Conservation (phyloP, 2,888 invertebrate species). For the Ormyrus pomaceus region DNA sequence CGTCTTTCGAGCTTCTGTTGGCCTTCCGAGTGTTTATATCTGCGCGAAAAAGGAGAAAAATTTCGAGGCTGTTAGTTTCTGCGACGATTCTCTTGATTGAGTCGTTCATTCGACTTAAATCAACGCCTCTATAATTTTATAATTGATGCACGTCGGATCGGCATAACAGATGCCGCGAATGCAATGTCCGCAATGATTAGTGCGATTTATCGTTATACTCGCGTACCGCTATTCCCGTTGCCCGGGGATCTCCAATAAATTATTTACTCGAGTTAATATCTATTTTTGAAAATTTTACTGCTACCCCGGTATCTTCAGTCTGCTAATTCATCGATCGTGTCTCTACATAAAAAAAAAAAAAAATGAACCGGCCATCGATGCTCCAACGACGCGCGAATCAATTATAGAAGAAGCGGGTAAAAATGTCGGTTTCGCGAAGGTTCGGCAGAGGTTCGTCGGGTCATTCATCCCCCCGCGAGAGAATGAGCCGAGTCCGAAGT, state of each 20-base stretch:
- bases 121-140: background rate
- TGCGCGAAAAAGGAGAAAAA: too few relatives aligned
- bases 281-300: too few relatives aligned
- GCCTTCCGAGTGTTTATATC: too few relatives aligned
- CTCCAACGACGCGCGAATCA: too few relatives aligned
- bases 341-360: background rate
- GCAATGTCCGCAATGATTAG: conserved; percentile 37
- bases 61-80: too few relatives aligned
- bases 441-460: background rate
- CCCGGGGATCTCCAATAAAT: conserved; percentile 23
- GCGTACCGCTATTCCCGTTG: conserved; percentile 40
- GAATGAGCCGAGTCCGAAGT: background rate
- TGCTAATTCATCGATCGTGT: too few relatives aligned
- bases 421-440: background rate
- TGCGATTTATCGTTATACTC: conserved; percentile 35
- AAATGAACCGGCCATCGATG: background rate
- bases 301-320: background rate
- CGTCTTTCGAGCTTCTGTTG: too few relatives aligned
- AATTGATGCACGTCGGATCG: conserved; percentile 40
- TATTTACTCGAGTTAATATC: background rate
- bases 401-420: background rate
- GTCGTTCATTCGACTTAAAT: too few relatives aligned
- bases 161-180: conserved; percentile 2
- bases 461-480: conserved; percentile 28
- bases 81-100: too few relatives aligned